Evolutionary conservation across 2,888 invertebrate species (phyloP), one percentile per base, ranked within the genome.

Genomic region (Sinopyrophorus schimmeli): DNA sequence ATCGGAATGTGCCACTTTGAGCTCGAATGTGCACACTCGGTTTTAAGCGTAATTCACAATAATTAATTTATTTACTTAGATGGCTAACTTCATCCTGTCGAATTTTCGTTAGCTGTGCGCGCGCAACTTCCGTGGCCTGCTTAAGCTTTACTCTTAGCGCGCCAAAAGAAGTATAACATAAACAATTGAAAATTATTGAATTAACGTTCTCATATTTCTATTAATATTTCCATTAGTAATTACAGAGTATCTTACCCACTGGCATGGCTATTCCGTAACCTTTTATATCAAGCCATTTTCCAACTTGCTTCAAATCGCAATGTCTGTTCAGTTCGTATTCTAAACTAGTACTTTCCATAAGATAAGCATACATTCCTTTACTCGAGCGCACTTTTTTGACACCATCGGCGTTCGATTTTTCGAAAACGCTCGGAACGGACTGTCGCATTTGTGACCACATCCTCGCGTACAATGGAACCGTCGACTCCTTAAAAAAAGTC

Each of bases 261-360:
- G 91, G 91, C 78, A 93, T 86, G 0, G 93, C 95, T 53, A 96
- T 89, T 18, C 94, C 95, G 67, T 95, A 96, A 63, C 93, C 93
- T 70, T 95, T 95, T 32, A 88, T 87, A 68, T 95, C 94, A 40
- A 96, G 77, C 63, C 85, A 80, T 5, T 82, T 80, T 1, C 93
- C 91, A 5, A 91, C 84, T 77, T 90, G 87, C 66, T 83, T 86
- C 53, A 95, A 78, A 32, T 91, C 86, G 67, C 95, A 96, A 63
- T 91, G 81, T 52, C 89, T 79, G 71, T 92, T 89, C 54, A 89
- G 80, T 62, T 87, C 87, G 73, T 96, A 99, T 72, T 99, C 97
- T 55, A 98, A 87, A 1, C 89, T 87, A 0, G 94, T 89, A 3
- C 94, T 95, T 76, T 98, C 98, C 92, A 97, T 96, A 30, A 99